Base-by-base conservation (phyloP, 2,888 invertebrate genomes). In the Dasysyrphus albostriatus region DNA sequence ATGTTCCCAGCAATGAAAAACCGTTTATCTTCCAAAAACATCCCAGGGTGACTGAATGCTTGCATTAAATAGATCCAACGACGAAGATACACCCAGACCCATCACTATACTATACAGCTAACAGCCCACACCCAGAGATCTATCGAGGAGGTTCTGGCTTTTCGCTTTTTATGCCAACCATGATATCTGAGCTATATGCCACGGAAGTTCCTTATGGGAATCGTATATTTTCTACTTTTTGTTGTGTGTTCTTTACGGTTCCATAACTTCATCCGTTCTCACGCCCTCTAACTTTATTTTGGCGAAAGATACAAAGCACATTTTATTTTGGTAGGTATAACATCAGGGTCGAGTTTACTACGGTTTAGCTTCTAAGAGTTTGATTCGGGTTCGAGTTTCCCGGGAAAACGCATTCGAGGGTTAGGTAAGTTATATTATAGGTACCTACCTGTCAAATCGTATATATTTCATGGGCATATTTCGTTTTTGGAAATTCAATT, bases 1-100 rank as follows among this genome's bases (percentile, higher is more conserved):
- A 80, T 80, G 72, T 70, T 42, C 56, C 56, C 32, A 58, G 75
- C 75, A 70, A 80, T 67, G 72, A 54, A 72, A 61, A 79, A 67
- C 58, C 42, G 75, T 72, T 80, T 75, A 84, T 84, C 84, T 80
- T 72, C 34, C 44, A 58, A 80, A 76, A 80, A 80, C 83, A 84
- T 65, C 78, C 79, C 65, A 59, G n/a, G 67, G 65, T 72, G 79
- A 80, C 84, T 76, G 80, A 72, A 44, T 84, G 80, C 65, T 73
- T 84, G 76, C 80, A 80, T 80, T 80, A 80, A 70, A 75, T 65
- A 49, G 80, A 79, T 75, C 58, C 51, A 70, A 77, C 56, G 49
- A 19, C 16, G n/a, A 65, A 65, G 56, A 72, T 58, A 75, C 56
- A 67, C 65, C 16, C 24, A 34, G 5, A 12, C 34, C 34, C 34